Evolutionary conservation across 1,140 invertebrate species (phyloP), one percentile per base, ranked within the genome.

Genomic region (Alviniconcha marisindica): DNA sequence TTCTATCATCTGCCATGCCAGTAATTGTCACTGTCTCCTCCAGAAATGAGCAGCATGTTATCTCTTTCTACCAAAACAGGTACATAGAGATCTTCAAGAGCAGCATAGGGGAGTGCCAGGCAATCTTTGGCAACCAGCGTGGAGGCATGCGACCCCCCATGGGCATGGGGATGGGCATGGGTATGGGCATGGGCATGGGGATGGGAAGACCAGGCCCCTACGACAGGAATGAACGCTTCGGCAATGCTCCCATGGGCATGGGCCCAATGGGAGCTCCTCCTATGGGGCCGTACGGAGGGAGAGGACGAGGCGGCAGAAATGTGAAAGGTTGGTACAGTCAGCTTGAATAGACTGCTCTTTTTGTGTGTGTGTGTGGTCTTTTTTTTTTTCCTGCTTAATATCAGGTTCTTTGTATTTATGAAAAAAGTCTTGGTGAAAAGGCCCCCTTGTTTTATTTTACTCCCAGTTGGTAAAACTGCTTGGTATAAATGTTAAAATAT

Each of bases 71-170:
- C 33, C 10, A 10, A 56, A 40, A 36, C 89, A 98, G 97, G 94
- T 98, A 98, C 94, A 98, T 98, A 91, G 97, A 98, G 94, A 97
- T 98, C 93, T 98, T 98, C 94, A 95, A 96, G 90, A 97, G 96
- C 92, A 97, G 95, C 86, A 94, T 97, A 81, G 95, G 96, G 74
- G 97, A 98, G 94, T 95, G 97, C 60, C 94, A 95, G 33, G 94
- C 95, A 83, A 96, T 95, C 81, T 93, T 96, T 84, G 95, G 95
- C 0, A 89, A 88, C 28, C 81, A 83, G 42, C 77, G 83, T 71
- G 82, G 84, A 14, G 84, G 87, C 36, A 89, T 89, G 24, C 83
- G 89, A 10, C 90, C 90, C 18, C 81, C 90, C 40, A 89, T 91
- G 91, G 88, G 84, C 81, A 84, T 76, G 95, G 95, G 94, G 89